A percentile compares a stretch with the other conserved stretches of the same genome.
Conservation (phyloP, 2,113 vertebrate species). For the Carlito syrichta region DNA sequence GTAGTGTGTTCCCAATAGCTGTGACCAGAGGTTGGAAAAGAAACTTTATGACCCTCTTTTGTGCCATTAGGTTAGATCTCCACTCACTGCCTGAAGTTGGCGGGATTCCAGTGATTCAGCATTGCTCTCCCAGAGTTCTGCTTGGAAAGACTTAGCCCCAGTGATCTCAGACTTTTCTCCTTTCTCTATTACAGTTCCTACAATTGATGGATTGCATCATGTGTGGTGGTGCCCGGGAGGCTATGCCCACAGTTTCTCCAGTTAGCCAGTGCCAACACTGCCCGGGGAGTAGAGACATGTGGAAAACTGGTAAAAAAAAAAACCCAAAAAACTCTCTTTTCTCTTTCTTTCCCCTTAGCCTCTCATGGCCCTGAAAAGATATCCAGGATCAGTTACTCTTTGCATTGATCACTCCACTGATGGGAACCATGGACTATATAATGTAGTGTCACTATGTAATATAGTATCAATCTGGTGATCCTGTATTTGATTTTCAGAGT, state of each 20-base stretch:
- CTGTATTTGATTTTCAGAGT: neutral
- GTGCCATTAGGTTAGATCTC: neutral
- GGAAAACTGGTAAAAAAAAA: conserved; percentile 91
- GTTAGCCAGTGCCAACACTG: conserved; percentile 92
- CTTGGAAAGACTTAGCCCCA: neutral
- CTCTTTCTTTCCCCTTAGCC: neutral
- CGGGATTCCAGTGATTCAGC: neutral
- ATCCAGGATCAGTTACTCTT: too few relatives aligned
- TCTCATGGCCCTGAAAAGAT: neutral
- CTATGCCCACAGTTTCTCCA: conserved; percentile 92
- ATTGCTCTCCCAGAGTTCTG: neutral
- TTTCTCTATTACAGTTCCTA: conserved; percentile 78
- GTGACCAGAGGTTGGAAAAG: neutral
- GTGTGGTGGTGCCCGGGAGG: conserved; percentile 88
- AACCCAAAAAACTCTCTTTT: neutral
- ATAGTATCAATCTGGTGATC: neutral
- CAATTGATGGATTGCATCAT: conserved; percentile 89
- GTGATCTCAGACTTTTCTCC: neutral
- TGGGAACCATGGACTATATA: neutral
- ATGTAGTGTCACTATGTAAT: neutral
- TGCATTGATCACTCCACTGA: too few relatives aligned
- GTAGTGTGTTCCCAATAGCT: neutral
- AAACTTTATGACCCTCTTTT: neutral
- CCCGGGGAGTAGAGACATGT: conserved; percentile 93
- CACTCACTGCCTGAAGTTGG: neutral